Percentiles rank a stretch among this genome's conserved stretches.
Conservation (phyloP, 2,888 invertebrate genomes). For the Orthosia cruda region DNA sequence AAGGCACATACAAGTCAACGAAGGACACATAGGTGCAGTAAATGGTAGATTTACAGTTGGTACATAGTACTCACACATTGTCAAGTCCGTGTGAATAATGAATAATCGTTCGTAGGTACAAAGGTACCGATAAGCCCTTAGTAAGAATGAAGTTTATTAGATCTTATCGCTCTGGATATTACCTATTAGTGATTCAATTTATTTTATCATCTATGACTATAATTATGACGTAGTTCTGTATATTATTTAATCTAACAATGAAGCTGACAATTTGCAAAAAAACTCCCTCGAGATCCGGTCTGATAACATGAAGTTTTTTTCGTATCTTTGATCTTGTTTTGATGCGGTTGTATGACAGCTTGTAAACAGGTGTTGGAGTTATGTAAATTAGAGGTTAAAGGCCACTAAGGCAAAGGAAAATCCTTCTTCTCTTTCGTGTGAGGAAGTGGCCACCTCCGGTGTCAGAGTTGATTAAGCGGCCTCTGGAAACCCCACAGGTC, state of each 20-base stretch:
- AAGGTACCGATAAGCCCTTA: too few relatives aligned
- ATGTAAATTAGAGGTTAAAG: background rate
- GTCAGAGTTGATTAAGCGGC: too few relatives aligned
- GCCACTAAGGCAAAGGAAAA: background rate
- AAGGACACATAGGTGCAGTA: too few relatives aligned
- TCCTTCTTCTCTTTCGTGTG: too few relatives aligned
- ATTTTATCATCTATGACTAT: slow-evolving; percentile 4
- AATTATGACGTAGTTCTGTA: background rate
- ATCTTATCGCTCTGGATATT: slow-evolving; percentile 20
- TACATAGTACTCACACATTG: too few relatives aligned
- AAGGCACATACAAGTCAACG: too few relatives aligned
- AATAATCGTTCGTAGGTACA: too few relatives aligned
- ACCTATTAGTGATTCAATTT: slow-evolving; percentile 27
- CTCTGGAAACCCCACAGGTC: too few relatives aligned
- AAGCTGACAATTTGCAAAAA: slow-evolving; percentile 3
- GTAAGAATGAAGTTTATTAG: background rate
- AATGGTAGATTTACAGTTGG: too few relatives aligned
- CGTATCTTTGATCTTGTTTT: background rate
- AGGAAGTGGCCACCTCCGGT: too few relatives aligned
- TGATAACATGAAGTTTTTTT: background rate
- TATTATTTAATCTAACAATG: background rate
- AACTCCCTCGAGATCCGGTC: slow-evolving; percentile 20
- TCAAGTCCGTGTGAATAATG: too few relatives aligned
- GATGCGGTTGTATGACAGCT: background rate
- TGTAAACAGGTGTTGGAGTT: background rate